phyloP scores from a whole-genome alignment of 2,797 vertebrate species.

The Alosa sapidissima region DNA sequence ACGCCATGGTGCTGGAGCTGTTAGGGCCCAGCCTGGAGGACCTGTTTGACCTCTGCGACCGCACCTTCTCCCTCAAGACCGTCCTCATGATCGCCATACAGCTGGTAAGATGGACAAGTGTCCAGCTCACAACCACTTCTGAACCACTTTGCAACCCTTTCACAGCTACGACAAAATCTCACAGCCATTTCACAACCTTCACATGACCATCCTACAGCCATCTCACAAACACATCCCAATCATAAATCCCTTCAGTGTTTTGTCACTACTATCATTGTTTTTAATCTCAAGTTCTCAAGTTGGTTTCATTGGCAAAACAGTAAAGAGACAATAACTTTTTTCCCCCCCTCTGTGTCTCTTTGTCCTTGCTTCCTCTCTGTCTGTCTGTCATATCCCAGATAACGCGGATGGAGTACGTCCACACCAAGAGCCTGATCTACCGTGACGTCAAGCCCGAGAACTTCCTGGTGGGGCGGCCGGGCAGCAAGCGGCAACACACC shows the following conservation, averaged over 20 bases:
- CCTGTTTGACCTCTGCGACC: conserved; percentile 96
- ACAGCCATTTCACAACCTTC: not conserved
- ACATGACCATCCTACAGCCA: not conserved
- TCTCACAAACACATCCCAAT: not conserved
- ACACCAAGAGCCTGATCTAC: conserved; percentile 98
- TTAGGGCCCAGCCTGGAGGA: conserved; percentile 97
- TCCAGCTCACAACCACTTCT: not conserved
- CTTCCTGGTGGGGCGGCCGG: conserved; percentile 94
- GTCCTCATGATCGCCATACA: conserved; percentile 99
- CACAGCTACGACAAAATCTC: not conserved
- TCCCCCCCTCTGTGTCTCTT: not conserved
- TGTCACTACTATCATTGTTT: too few species aligned
- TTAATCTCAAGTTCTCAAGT: too few species aligned
- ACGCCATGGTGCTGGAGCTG: conserved; percentile 98
- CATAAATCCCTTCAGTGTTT: not conserved
- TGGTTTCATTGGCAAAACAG: not conserved
- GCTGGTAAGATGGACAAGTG: conserved; percentile 77
- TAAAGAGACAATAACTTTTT: not conserved
- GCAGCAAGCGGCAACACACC: conserved; percentile 93
- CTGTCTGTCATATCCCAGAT: conserved; percentile 71
- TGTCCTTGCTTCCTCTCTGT: not conserved
- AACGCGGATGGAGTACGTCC: conserved; percentile 96
- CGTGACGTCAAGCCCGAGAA: conserved; percentile 98
- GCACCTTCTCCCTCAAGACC: conserved; percentile 96
- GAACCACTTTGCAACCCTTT: not conserved